These are phyloP conservation scores for Cyaniris semiargus DNA, from an alignment of 2,888 invertebrate species.

Conservation along the genomic window DNA sequence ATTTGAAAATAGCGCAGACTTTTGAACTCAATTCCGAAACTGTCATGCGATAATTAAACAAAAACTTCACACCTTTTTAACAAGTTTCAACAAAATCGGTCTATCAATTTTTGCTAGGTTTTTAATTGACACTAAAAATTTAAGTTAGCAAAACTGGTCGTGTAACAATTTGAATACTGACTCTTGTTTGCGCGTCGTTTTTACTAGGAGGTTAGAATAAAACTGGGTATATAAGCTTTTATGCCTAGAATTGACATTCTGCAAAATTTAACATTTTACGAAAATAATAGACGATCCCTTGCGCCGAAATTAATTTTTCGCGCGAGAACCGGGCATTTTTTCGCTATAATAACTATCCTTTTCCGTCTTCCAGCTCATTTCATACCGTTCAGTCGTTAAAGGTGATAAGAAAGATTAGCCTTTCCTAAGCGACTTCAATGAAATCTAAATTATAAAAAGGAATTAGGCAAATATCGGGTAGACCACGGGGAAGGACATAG, in stretches of 20 bases:
- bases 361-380: no score
- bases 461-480: no score
- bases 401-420: no score
- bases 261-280: background rate
- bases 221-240: background rate
- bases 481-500: no score
- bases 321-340: background rate
- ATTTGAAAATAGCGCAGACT: constrained; percentile 35
- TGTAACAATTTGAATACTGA: background rate
- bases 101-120: background rate
- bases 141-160: background rate
- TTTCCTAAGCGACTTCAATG: no score
- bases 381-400: no score
- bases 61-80: constrained; percentile 12
- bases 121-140: background rate
- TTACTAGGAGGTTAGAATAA: background rate
- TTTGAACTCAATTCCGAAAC: constrained; percentile 25
- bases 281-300: background rate
- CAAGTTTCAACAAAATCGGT: constrained; percentile 1
- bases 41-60: constrained; percentile 16
- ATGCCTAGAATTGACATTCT: background rate
- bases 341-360: no score
- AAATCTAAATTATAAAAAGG: no score
- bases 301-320: background rate
- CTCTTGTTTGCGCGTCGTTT: background rate